Conservation (phyloP, 2,797 vertebrate species). For the Phylloscopus collybita region DNA sequence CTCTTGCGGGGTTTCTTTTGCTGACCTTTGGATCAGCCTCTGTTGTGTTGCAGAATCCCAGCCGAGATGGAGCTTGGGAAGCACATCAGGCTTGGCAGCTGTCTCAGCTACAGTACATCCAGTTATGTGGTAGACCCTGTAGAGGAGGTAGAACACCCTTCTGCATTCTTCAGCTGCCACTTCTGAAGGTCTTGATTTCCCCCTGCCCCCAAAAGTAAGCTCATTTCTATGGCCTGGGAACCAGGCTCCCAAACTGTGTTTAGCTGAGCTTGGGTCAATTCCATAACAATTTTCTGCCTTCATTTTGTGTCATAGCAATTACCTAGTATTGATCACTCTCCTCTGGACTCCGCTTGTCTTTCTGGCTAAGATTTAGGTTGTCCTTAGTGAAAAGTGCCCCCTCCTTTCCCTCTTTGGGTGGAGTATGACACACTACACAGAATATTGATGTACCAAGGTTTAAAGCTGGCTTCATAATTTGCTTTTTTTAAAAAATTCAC, state of each 20-base stretch:
- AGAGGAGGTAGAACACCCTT: neutral
- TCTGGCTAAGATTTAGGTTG: neutral
- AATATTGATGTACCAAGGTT: neutral
- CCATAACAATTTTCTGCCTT: neutral
- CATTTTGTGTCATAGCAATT: neutral
- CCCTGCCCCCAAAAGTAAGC: neutral
- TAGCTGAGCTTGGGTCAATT: neutral
- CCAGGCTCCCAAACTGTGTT: neutral
- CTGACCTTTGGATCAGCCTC: slow-evolving; percentile 40
- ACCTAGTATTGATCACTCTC: neutral
- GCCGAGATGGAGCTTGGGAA: neutral
- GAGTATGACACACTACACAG: neutral
- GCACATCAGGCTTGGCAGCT: neutral
- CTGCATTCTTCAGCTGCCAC: neutral
- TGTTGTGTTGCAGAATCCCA: neutral
- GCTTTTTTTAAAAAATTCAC: neutral
- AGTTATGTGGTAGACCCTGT: neutral
- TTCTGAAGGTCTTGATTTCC: neutral
- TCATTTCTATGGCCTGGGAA: neutral
- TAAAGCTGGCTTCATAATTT: neutral
- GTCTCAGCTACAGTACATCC: neutral
- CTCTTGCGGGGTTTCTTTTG: slow-evolving; percentile 14
- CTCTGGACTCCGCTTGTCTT: neutral
- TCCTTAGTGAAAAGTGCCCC: neutral
- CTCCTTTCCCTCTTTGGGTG: neutral